Conservation (phyloP, 2,113 vertebrate species). For the Gallinago jamesoni region DNA sequence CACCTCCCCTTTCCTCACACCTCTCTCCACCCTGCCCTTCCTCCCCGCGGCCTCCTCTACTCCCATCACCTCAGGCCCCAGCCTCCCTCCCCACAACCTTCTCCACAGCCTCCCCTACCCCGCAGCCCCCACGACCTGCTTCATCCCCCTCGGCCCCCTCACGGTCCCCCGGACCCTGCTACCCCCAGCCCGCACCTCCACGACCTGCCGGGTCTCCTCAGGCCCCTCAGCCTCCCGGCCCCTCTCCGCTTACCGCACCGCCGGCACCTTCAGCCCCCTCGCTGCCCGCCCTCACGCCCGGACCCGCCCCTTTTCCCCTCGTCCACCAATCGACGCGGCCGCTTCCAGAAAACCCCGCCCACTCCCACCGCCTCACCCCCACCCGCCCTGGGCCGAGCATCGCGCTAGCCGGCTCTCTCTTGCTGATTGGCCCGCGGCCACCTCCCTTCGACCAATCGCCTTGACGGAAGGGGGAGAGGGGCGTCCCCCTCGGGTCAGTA, state of each 20-base stretch:
- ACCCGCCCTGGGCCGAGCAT: slow-evolving; percentile 36
- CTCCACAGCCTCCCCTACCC: not conserved
- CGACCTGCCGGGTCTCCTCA: no score
- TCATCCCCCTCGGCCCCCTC: no score
- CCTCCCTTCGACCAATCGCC: not conserved
- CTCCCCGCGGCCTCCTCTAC: no score
- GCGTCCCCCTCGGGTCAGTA: rapidly evolving
- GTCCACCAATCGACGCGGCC: not conserved
- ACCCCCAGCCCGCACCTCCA: not conserved
- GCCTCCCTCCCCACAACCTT: no score
- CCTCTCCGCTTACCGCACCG: not conserved
- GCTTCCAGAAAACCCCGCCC: rapidly evolving
- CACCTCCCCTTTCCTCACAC: not conserved
- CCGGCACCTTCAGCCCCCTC: not conserved
- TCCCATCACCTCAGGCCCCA: not conserved
- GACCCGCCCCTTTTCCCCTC: rapidly evolving
- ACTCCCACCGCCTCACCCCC: not conserved
- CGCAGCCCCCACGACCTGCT: not conserved
- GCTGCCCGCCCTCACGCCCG: rapidly evolving
- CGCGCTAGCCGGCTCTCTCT: not conserved
- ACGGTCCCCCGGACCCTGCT: not conserved
- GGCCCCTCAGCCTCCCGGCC: not conserved
- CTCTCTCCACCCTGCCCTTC: not conserved
- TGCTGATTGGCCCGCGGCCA: not conserved
- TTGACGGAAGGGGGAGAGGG: not conserved